phyloP scores from a whole-genome alignment of 2,113 vertebrate genomes.

The Tragelaphus strepsiceros region DNA sequence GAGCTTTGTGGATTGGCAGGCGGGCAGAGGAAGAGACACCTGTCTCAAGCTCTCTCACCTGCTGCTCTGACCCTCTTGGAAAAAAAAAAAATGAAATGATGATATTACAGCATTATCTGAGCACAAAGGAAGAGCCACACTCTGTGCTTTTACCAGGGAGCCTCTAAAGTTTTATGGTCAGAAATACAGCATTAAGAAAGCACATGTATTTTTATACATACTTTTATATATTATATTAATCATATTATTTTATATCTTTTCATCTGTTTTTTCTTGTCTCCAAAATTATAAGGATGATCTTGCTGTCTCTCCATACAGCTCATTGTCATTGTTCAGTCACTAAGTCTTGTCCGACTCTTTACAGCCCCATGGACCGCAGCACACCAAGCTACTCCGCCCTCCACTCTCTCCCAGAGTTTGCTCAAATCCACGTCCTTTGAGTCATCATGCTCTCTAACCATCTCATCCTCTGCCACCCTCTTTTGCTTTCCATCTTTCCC shows the following conservation, averaged over 20 bases:
- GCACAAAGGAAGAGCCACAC: not conserved
- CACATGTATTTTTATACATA: not conserved
- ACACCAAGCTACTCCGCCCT: not conserved
- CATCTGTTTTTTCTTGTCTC: not conserved
- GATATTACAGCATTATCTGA: not conserved
- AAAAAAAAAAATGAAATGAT: not conserved
- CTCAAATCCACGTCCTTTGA: not conserved
- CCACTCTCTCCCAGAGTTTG: not conserved
- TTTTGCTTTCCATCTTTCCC: not conserved
- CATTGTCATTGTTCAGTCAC: not conserved
- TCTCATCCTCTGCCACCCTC: not conserved
- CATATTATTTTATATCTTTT: not conserved
- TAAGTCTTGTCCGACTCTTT: not conserved
- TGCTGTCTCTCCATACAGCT: not conserved
- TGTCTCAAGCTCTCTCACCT: not conserved
- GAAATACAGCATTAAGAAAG: not conserved
- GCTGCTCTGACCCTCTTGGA: not conserved
- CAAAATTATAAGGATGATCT: not conserved
- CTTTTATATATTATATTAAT: not conserved
- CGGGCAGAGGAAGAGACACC: not conserved
- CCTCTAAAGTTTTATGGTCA: not conserved
- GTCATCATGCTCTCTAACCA: not conserved
- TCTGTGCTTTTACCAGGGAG: not conserved
- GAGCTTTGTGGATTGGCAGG: not conserved
- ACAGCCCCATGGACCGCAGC: not conserved